phyloP scores from a whole-genome alignment of 2,797 vertebrate genomes.

The Gadopsis bispinosus region DNA sequence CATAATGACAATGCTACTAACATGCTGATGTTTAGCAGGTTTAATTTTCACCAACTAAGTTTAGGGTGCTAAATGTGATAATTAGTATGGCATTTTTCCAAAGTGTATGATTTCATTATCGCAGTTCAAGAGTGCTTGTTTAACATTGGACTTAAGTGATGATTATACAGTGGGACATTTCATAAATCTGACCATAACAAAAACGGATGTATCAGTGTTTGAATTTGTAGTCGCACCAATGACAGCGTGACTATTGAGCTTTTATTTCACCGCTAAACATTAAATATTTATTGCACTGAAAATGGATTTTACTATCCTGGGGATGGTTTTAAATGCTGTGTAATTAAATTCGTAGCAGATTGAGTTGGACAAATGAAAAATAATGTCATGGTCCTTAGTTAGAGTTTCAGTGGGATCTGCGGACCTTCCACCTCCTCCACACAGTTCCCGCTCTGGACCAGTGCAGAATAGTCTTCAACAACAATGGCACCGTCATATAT shows the following conservation, averaged over 20 bases:
- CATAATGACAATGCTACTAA: background rate
- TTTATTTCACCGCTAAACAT: slow-evolving; percentile 55
- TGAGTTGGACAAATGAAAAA: slow-evolving; percentile 32
- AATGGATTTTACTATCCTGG: slow-evolving; percentile 40
- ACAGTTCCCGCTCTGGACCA: slow-evolving; percentile 98
- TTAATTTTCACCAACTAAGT: background rate
- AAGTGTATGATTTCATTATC: background rate
- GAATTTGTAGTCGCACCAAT: slow-evolving; percentile 24
- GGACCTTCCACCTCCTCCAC: slow-evolving; percentile 97
- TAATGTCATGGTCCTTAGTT: slow-evolving; percentile 81
- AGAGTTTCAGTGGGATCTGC: slow-evolving; percentile 92
- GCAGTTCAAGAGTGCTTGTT: background rate
- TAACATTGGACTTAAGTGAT: slow-evolving; percentile 3
- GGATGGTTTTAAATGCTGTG: slow-evolving; percentile 41
- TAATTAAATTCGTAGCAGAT: slow-evolving; percentile 29
- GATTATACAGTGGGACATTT: background rate
- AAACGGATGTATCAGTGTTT: slow-evolving; percentile 7
- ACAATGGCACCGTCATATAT: slow-evolving; percentile 98
- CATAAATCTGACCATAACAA: slow-evolving; percentile 12
- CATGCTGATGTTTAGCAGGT: background rate
- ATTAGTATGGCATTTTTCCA: background rate
- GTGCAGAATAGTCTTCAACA: slow-evolving; percentile 98
- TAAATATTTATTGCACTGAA: slow-evolving; percentile 64
- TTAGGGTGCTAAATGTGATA: background rate
- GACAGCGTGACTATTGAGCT: slow-evolving; percentile 32